Conservation (phyloP, 2,888 invertebrate genomes). For the Acanthosoma haemorrhoidale region DNA sequence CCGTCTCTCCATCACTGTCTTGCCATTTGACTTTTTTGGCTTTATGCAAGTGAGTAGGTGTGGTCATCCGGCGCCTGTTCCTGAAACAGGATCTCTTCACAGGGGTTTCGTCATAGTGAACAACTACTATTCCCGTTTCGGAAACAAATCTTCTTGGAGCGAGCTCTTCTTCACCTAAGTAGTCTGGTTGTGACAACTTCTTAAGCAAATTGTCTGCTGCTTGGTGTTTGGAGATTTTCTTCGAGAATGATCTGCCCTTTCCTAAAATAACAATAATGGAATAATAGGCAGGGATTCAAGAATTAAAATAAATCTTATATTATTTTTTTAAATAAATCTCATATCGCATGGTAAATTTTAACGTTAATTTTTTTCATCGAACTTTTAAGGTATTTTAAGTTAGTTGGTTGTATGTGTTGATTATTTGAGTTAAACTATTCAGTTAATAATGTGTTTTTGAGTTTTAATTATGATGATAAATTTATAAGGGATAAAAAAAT, state of each 20-base stretch:
- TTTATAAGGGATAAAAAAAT: too few species aligned
- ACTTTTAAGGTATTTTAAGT: too few species aligned
- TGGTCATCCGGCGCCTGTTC: not conserved
- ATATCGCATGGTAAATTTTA: too few species aligned
- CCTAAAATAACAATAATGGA: not conserved
- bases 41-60: not conserved
- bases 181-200: not conserved
- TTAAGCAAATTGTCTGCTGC: not conserved
- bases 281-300: not conserved
- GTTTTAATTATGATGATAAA: too few species aligned
- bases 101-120: not conserved
- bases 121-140: constrained; percentile 11
- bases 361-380: too few species aligned
- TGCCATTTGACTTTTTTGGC: constrained; percentile 12
- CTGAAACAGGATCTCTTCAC: not conserved
- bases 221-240: constrained; percentile 6
- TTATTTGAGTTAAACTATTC: too few species aligned
- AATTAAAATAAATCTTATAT: not conserved
- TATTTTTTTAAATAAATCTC: too few species aligned
- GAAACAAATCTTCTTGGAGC: constrained; percentile 15
- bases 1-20: constrained; percentile 1
- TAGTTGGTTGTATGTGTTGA: too few species aligned
- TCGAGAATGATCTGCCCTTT: constrained; percentile 4
- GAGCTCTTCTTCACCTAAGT: not conserved
- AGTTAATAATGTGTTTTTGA: too few species aligned